A percentile compares a stretch with the other conserved stretches of the same genome.
Conservation (phyloP, 2,113 vertebrate genomes). For the Fregetta grallaria region DNA sequence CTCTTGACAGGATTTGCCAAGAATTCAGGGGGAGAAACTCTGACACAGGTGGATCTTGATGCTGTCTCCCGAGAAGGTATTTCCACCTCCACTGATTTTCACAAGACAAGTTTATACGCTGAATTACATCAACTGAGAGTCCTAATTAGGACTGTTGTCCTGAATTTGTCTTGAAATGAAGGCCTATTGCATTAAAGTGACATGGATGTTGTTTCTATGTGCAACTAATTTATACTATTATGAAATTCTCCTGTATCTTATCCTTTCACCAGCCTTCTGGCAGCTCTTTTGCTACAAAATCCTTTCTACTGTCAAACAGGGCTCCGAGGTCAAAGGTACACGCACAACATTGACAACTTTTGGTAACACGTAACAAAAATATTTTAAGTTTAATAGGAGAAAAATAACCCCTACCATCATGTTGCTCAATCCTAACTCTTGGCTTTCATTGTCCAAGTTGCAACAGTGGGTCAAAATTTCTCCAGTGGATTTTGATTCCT, state of each 20-base stretch:
- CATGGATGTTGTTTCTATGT: background rate
- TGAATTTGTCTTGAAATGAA: background rate
- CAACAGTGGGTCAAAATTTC: background rate
- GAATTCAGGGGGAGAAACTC: background rate
- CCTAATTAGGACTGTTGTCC: background rate
- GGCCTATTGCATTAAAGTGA: background rate
- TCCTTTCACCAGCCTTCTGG: background rate
- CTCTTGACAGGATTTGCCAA: background rate
- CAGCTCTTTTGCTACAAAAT: background rate
- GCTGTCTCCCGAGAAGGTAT: background rate
- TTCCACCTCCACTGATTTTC: background rate
- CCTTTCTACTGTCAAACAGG: background rate
- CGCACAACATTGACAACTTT: background rate
- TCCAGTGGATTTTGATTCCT: background rate
- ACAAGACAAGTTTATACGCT: background rate
- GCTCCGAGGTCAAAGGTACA: background rate
- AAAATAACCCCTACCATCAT: background rate
- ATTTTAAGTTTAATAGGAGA: background rate
- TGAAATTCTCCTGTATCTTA: background rate
- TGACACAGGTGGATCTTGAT: background rate
- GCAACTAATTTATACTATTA: background rate
- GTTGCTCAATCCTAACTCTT: background rate
- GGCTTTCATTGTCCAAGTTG: accelerated
- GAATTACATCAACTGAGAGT: background rate
- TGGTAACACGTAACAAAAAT: background rate